Evolutionary conservation across 2,113 vertebrate genomes (phyloP).

Genomic region (Seriola dumerili): DNA sequence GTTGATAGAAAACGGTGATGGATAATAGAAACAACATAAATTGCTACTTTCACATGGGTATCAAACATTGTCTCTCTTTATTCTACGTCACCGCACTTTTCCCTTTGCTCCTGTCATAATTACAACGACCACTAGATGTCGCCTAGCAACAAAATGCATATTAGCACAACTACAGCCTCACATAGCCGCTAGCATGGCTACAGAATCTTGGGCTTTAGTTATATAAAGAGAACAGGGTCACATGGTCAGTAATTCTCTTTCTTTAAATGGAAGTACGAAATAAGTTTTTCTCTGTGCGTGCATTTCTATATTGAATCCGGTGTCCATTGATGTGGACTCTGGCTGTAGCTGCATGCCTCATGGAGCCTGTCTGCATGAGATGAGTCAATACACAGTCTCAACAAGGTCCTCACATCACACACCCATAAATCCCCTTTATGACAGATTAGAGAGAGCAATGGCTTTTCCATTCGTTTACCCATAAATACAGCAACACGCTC

Average conservation of each 20-base stretch:
- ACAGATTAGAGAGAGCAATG: slow-evolving; percentile 78
- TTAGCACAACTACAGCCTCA: neutral
- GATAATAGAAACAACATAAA: no score
- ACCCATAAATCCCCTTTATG: slow-evolving; percentile 76
- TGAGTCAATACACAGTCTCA: slow-evolving; percentile 68
- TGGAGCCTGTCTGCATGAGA: slow-evolving; percentile 60
- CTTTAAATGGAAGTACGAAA: slow-evolving; percentile 11
- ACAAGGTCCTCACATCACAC: slow-evolving; percentile 71
- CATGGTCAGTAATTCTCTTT: neutral
- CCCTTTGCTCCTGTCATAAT: no score
- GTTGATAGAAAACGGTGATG: no score
- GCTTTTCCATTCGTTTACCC: slow-evolving; percentile 78
- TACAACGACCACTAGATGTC: no score
- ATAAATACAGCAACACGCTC: slow-evolving; percentile 79
- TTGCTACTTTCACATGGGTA: no score
- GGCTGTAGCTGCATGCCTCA: slow-evolving; percentile 37
- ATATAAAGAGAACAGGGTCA: neutral
- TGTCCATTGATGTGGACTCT: slow-evolving; percentile 29
- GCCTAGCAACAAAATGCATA: no score
- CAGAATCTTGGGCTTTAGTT: neutral
- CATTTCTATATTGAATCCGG: neutral
- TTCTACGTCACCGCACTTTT: no score
- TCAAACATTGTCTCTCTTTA: no score
- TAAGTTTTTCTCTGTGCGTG: neutral
- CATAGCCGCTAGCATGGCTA: neutral